Evolutionary conservation across 2,888 invertebrate genomes (phyloP), one percentile per base, ranked within the genome.

Genomic region (Lasiommata megera): DNA sequence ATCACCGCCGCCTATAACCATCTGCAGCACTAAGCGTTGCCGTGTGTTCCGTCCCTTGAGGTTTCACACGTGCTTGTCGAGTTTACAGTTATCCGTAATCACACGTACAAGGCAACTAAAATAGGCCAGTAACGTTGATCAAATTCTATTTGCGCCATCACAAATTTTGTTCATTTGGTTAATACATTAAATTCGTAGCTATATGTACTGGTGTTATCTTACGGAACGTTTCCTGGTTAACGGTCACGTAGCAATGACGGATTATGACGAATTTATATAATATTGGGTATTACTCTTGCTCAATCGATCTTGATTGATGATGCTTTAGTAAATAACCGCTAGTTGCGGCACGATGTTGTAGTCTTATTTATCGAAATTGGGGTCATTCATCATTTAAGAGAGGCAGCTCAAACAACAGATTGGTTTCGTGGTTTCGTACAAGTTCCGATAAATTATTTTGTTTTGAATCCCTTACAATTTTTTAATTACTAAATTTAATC

Each of bases 231-330:
- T 51, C 23, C 38, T 51, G 14, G 37, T 11, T 38, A 51, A 51
- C 29, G 51, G 28, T 51, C 71, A 69, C 73, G 72, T 70, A 70
- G 67, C 53, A 38, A 67, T 79, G 82, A 82, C 77, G 71, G 79
- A 82, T 83, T 79, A 81, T 78, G 80, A 81, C 71, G 74, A 74
- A 80, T 79, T 72, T 74, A 71, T 70, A 69, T 64, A 69, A 53
- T 58, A 46, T 54, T 55, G 50, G 62, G 53, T 44, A 62, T 62
- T 62, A 58, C 58, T 60, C 68, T 61, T 60, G 56, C 68, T 69
- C 76, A 71, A 60, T 62, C 56, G 74, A 80, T 73, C 68, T 72
- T 79, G 80, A 80, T 79, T 76, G 79, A 80, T 79, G 78, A 69
- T 69, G 63, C 61, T 47, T 58, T 62, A 54, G 56, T 64, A 64